These are phyloP conservation scores for Cyanoramphus novaezelandiae DNA, from an alignment of 2,113 vertebrate genomes.

Conservation along the genomic window DNA sequence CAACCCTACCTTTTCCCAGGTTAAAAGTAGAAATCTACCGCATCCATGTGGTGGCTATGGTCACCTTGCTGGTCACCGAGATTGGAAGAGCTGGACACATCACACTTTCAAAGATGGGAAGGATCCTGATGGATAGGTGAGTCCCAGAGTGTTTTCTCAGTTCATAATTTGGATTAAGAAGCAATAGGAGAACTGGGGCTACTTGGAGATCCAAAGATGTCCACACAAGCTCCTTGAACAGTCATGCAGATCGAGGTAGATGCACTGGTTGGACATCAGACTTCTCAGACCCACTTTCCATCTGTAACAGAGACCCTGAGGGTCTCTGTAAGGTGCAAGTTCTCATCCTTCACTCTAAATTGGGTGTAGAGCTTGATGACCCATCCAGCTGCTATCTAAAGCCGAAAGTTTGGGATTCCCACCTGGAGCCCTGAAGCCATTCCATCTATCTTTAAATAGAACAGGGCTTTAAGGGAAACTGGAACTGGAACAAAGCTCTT, in stretches of 20 bases:
- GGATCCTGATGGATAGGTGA: fast-evolving
- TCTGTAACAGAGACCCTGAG: neutral
- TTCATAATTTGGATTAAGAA: neutral
- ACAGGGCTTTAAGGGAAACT: slow-evolving; percentile 5
- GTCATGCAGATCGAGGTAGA: neutral
- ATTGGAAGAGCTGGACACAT: neutral
- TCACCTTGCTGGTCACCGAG: neutral
- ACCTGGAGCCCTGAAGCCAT: neutral
- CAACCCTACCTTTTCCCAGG: neutral
- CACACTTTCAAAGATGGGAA: neutral
- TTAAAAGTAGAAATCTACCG: neutral
- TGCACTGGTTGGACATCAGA: too few relatives aligned
- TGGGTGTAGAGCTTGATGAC: neutral
- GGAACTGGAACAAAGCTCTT: slow-evolving; percentile 55
- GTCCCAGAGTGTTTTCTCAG: neutral
- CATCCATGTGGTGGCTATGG: fast-evolving
- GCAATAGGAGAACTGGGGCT: neutral
- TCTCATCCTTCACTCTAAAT: neutral
- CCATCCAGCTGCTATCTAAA: neutral
- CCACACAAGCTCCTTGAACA: neutral
- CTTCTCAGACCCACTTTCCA: neutral
- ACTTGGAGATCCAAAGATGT: neutral
- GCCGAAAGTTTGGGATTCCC: neutral
- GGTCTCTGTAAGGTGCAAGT: neutral
- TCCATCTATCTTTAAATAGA: slow-evolving; percentile 26